Percentiles rank a stretch among this genome's conserved stretches.
These are phyloP conservation scores for Coilia nasus DNA, from an alignment of 2,797 vertebrate genomes.

Conservation along the genomic window DNA sequence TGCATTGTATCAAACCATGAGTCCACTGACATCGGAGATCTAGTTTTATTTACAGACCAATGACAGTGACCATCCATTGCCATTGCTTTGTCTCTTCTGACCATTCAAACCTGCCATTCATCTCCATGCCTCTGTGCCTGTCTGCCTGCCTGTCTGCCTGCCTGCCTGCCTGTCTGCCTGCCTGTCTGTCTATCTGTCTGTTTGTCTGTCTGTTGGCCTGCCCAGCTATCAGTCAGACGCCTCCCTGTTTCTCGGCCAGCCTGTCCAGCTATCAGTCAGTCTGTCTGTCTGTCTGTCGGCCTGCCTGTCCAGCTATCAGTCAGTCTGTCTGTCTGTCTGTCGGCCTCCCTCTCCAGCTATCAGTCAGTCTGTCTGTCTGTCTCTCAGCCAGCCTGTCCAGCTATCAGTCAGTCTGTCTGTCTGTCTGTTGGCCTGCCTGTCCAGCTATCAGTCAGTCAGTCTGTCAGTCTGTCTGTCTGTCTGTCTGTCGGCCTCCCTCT, in stretches of 20 bases:
- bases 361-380: background rate
- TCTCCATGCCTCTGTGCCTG: background rate
- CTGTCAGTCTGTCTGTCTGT: constrained; percentile 8
- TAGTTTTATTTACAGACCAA: background rate
- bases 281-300: background rate
- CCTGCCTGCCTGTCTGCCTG: background rate
- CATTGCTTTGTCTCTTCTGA: background rate
- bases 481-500: constrained; percentile 3
- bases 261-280: background rate
- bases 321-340: background rate
- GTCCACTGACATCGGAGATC: constrained; percentile 11
- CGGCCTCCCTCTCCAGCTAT: no score
- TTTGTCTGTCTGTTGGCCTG: background rate
- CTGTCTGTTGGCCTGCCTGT: background rate
- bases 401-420: background rate
- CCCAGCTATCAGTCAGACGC: background rate
- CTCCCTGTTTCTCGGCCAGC: background rate
- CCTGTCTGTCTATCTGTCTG: background rate
- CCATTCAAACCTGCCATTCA: constrained; percentile 16
- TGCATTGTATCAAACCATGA: constrained; percentile 17
- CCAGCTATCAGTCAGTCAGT: background rate
- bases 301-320: constrained; percentile 13
- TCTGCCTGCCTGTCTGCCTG: background rate
- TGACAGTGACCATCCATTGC: background rate
- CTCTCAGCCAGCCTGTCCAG: background rate